Percentiles rank a stretch among this genome's conserved stretches.
Evolutionary conservation across 1,140 invertebrate species (phyloP).

Genomic region (Heliconius himera): DNA sequence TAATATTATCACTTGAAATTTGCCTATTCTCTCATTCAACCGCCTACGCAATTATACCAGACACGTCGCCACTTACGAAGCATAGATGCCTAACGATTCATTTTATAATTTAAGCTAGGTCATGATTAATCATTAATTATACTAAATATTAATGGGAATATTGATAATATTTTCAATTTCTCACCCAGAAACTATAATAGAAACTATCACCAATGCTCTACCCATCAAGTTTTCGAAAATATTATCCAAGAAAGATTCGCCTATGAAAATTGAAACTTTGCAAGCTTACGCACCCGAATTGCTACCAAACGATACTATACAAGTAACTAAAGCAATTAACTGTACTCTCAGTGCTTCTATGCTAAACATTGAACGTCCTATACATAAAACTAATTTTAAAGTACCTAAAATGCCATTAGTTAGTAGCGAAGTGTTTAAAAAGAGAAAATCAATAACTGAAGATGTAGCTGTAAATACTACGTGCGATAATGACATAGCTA

Average conservation of each 20-base stretch:
- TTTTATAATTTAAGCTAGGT: background rate
- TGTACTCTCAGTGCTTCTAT: slow-evolving; percentile 31
- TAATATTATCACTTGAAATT: background rate
- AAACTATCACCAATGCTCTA: slow-evolving; percentile 64
- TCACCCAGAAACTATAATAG: slow-evolving; percentile 61
- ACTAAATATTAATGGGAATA: background rate
- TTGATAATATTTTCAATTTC: background rate
- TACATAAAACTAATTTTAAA: slow-evolving; percentile 45
- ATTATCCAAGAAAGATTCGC: slow-evolving; percentile 56
- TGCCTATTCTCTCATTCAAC: background rate
- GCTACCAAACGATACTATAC: slow-evolving; percentile 56
- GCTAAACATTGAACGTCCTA: slow-evolving; percentile 16
- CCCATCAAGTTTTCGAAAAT: slow-evolving; percentile 59
- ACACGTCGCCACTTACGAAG: slow-evolving; percentile 1
- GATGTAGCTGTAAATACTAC: slow-evolving; percentile 64
- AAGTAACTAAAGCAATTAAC: slow-evolving; percentile 40
- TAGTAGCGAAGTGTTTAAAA: slow-evolving; percentile 61
- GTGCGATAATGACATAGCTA: slow-evolving; percentile 59
- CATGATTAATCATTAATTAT: slow-evolving; percentile 6
- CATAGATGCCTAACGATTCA: background rate
- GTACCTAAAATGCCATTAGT: slow-evolving; percentile 71
- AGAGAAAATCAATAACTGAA: slow-evolving; percentile 47
- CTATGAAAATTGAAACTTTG: slow-evolving; percentile 65
- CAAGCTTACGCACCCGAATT: slow-evolving; percentile 66
- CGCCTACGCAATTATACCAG: background rate